Evolutionary conservation across 2,888 invertebrate species (phyloP), one percentile per base, ranked within the genome.

Genomic region (Microctonus aethiopoides): DNA sequence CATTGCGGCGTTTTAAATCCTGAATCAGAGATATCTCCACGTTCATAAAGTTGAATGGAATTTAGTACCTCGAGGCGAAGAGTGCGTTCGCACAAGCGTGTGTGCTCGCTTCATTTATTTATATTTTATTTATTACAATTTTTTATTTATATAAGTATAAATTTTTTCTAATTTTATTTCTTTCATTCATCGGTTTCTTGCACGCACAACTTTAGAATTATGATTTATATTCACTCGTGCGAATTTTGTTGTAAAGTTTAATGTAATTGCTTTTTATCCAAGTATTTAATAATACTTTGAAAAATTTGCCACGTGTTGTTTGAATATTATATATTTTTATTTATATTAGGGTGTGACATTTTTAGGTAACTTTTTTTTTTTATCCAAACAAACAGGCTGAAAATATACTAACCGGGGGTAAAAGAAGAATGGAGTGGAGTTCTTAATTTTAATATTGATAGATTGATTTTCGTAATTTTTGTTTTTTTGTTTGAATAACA

Each of bases 11-110:
- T 61, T 60, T 77, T 83, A 81, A 83, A 84, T 82, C 76, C 80
- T 78, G 78, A 84, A 84, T 83, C 80, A 78, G 77, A 68, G 76
- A 78, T 73, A 68, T 72, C 65, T 69, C 68, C 52, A 64, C 32
- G 76, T 79, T 79, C 80, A 74, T 80, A 80, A 82, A 81, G 76
- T 71, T 65, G 68, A 11, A 56, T 39, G 29, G 51, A 64, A 68
- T 68, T 68, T 64, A 68, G 56, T 46, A 68, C 63, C 22, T 46
- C 41, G 34, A 54, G 29, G 13, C 22, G 11, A 26, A 52, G 57
- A 46, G 36, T 64, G 68, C 57, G 46, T n/a, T 63, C 57, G 63
- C 26, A 2, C n/a, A 7, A 5, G 41, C 41, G 16, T 16, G 16
- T 46, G 16, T n/a, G 16, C 46, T n/a, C n/a, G n/a, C 6, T 16